These are phyloP conservation scores for Pseudochirops cupreus DNA, from an alignment of 2,797 vertebrate genomes.

Conservation along the genomic window DNA sequence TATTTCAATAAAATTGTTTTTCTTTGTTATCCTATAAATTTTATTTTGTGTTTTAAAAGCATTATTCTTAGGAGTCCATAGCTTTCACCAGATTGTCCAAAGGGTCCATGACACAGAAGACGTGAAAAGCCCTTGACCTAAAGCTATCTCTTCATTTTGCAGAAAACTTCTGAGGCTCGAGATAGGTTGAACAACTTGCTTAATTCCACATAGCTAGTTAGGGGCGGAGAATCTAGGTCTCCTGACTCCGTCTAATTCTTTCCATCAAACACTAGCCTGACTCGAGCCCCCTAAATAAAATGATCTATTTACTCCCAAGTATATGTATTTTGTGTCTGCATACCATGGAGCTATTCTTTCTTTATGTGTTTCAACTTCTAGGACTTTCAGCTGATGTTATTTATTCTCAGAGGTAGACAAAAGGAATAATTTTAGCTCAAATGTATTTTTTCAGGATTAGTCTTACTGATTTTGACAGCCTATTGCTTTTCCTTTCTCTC, in stretches of 20 bases:
- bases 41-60: background rate
- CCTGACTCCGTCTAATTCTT: conserved; percentile 12
- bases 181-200: background rate
- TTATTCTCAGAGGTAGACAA: conserved; percentile 29
- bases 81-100: background rate
- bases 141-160: background rate
- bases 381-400: conserved; percentile 11
- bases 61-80: background rate
- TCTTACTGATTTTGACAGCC: background rate
- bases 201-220: conserved; percentile 3
- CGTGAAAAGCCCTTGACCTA: background rate
- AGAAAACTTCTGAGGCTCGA: background rate
- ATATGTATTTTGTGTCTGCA: background rate
- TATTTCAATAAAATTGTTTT: background rate
- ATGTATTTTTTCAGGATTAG: background rate
- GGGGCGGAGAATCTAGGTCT: conserved; percentile 30
- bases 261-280: conserved; percentile 27
- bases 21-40: background rate
- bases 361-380: conserved; percentile 49
- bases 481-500: background rate
- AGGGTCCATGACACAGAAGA: background rate
- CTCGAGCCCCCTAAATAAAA: conserved; percentile 27
- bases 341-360: conserved; percentile 50
- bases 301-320: background rate
- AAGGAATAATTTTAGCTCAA: conserved; percentile 4